These are phyloP conservation scores for Drosophila nr. fundita DNA, from an alignment of 2,888 invertebrate species.

Conservation along the genomic window DNA sequence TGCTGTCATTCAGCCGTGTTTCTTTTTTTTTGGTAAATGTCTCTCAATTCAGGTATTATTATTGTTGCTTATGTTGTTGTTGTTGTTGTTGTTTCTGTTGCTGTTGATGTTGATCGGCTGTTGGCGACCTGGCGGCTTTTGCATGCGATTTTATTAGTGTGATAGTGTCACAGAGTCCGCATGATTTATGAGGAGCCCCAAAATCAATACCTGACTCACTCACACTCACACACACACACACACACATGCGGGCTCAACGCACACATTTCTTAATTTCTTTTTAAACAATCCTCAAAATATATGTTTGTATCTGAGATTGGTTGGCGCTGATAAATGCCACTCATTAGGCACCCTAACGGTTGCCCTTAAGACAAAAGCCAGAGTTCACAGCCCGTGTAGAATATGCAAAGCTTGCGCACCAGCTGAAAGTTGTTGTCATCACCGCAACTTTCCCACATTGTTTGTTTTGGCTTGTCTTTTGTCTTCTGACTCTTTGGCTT, in stretches of 20 bases:
- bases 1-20: conserved; percentile 64
- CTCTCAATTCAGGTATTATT: conserved; percentile 39
- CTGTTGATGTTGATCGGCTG: conserved; percentile 40
- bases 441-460: conserved; percentile 56
- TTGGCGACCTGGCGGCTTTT: conserved; percentile 62
- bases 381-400: conserved; percentile 27
- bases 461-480: conserved; percentile 6
- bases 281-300: conserved; percentile 55
- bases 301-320: conserved; percentile 27
- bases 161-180: conserved; percentile 83
- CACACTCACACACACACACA: not conserved
- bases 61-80: conserved; percentile 16
- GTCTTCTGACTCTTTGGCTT: conserved; percentile 2
- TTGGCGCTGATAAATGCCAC: conserved; percentile 69
- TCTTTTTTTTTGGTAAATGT: conserved; percentile 29
- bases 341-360: conserved; percentile 77
- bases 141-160: conserved; percentile 83
- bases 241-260: conserved; percentile 35
- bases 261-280: conserved; percentile 68
- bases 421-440: conserved; percentile 54
- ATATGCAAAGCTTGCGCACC: conserved; percentile 46
- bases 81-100: conserved; percentile 30
- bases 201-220: conserved; percentile 57
- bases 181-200: conserved; percentile 80
- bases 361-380: conserved; percentile 36